Evolutionary conservation across 2,888 invertebrate species (phyloP).

Genomic region (Calliphora vomitoria): DNA sequence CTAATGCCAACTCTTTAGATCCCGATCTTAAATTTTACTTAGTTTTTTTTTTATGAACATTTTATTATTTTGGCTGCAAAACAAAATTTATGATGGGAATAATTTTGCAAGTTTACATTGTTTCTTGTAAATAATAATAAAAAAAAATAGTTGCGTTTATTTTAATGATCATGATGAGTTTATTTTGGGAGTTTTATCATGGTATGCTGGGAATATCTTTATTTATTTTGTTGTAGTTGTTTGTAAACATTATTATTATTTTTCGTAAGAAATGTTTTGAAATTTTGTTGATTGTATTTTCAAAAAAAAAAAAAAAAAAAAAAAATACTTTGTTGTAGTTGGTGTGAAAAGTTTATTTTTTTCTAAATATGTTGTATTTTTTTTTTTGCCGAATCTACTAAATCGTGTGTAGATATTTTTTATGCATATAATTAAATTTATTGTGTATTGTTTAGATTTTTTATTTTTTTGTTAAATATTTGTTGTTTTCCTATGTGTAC

Average conservation of each 20-base stretch:
- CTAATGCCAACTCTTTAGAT: conserved; percentile 25
- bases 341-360: conserved; percentile 42
- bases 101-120: conserved; percentile 24
- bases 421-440: conserved; percentile 38
- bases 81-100: conserved; percentile 61
- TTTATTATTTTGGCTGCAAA: conserved; percentile 48
- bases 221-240: conserved; percentile 19
- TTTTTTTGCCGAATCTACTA: background rate
- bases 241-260: conserved; percentile 37
- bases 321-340: conserved; percentile 20
- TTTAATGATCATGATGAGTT: conserved; percentile 43
- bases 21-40: conserved; percentile 15
- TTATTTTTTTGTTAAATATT: conserved; percentile 17
- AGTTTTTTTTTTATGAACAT: conserved; percentile 9
- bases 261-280: conserved; percentile 39
- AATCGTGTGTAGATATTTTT: conserved; percentile 5
- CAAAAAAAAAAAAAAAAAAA: no score
- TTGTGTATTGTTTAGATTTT: conserved; percentile 35
- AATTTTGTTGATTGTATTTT: conserved; percentile 27
- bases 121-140: background rate
- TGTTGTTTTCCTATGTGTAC: background rate
- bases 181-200: conserved; percentile 52
- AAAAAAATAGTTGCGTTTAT: conserved; percentile 34
- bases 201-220: conserved; percentile 53
- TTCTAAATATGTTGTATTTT: background rate